These are phyloP conservation scores for Pycnonotus jocosus DNA, from an alignment of 2,113 vertebrate species.

Conservation along the genomic window DNA sequence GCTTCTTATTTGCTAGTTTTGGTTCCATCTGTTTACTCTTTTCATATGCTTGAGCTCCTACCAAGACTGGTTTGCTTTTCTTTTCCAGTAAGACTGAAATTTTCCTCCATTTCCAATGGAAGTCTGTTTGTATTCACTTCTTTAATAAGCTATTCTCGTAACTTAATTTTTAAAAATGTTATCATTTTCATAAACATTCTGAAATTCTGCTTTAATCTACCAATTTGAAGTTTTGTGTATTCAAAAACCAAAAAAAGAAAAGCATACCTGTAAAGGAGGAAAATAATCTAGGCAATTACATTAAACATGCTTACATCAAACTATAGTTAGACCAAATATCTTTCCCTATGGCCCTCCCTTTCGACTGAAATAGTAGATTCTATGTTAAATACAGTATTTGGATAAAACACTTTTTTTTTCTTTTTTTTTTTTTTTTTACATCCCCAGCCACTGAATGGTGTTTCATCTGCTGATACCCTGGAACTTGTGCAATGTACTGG, in stretches of 20 bases:
- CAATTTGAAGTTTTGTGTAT: background rate
- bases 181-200: background rate
- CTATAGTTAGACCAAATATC: background rate
- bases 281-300: background rate
- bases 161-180: background rate
- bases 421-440: background rate
- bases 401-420: background rate
- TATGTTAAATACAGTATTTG: background rate
- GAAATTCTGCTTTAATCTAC: background rate
- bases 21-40: background rate
- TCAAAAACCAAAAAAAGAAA: background rate
- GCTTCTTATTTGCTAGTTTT: background rate
- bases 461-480: background rate
- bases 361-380: background rate
- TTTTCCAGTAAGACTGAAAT: background rate
- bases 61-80: background rate
- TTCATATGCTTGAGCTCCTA: background rate
- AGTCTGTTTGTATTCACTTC: background rate
- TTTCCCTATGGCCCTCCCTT: background rate
- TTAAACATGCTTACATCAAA: background rate
- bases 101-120: background rate
- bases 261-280: background rate
- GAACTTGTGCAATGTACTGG: background rate
- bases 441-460: background rate
- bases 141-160: background rate